A percentile compares a stretch with the other conserved stretches of the same genome.
phyloP scores from a whole-genome alignment of 2,888 invertebrate species.

The Diploptera punctata region DNA sequence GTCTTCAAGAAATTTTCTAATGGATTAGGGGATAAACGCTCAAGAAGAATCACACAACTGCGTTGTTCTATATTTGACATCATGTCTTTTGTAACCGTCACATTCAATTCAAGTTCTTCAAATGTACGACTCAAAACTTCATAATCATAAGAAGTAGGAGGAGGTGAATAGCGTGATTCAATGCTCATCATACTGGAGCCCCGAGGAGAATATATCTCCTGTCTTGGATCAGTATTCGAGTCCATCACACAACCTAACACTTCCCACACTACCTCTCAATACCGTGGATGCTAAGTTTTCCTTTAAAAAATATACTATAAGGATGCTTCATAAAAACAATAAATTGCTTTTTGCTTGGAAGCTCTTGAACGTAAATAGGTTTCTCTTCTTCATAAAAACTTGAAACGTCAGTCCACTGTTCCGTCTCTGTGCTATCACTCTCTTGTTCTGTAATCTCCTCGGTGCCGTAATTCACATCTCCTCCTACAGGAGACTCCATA shows the following conservation, averaged over 20 bases:
- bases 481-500: too few relatives aligned
- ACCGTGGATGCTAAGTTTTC: conserved; percentile 55
- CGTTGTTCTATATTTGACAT: not conserved
- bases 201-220: not conserved
- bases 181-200: conserved; percentile 17
- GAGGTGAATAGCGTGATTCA: not conserved
- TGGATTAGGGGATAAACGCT: not conserved
- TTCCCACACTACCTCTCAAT: conserved; percentile 66
- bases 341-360: conserved; percentile 21
- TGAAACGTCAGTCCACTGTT: too few relatives aligned
- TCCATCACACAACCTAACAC: conserved; percentile 65
- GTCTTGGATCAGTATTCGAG: conserved; percentile 47
- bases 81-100: not conserved
- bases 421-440: too few relatives aligned
- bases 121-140: not conserved
- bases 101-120: not conserved
- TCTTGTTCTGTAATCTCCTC: too few relatives aligned
- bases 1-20: not conserved
- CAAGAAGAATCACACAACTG: not conserved
- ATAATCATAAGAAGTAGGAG: not conserved
- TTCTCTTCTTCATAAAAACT: too few relatives aligned
- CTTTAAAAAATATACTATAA: conserved; percentile 24
- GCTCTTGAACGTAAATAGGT: conserved; percentile 22
- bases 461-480: too few relatives aligned
- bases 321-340: conserved; percentile 31